Conservation (phyloP, 1,140 invertebrate species). For the Hycleus phaleratus region DNA sequence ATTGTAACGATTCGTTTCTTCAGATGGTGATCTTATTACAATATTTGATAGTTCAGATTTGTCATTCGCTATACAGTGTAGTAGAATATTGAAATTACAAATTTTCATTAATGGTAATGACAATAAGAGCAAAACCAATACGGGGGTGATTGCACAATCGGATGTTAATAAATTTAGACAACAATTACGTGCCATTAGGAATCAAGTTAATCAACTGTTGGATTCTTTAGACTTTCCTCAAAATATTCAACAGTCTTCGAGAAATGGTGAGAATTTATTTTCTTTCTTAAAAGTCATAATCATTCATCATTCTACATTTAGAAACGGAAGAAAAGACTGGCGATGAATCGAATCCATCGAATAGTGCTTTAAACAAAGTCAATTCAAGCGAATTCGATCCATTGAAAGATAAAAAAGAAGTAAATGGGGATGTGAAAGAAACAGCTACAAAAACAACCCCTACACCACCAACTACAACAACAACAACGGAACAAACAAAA, state of each 20-base stretch:
- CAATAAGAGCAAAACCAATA: conserved; percentile 25
- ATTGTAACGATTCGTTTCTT: conserved; percentile 23
- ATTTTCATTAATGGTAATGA: conserved; percentile 45
- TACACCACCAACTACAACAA: conserved; percentile 18
- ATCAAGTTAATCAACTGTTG: conserved; percentile 52
- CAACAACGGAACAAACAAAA: background rate
- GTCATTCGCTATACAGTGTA: conserved; percentile 65
- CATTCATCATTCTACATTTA: background rate
- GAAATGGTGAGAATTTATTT: background rate
- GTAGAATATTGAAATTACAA: conserved; percentile 58
- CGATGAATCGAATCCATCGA: conserved; percentile 17
- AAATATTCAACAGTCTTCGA: background rate
- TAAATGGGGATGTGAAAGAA: conserved; percentile 26
- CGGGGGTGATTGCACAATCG: conserved; percentile 18
- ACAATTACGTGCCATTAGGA: conserved; percentile 52
- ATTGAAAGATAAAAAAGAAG: conserved; percentile 35
- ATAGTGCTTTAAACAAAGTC: conserved; percentile 30
- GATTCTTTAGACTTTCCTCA: conserved; percentile 44
- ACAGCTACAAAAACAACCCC: conserved; percentile 14
- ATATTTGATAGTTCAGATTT: conserved; percentile 69
- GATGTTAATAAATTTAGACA: conserved; percentile 47
- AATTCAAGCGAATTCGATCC: conserved; percentile 42
- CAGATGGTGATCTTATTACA: conserved; percentile 68
- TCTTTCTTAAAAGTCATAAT: background rate
- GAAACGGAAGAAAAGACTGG: conserved; percentile 11